Evolutionary conservation across 2,113 vertebrate species (phyloP).

Genomic region (Polyodon spathula): DNA sequence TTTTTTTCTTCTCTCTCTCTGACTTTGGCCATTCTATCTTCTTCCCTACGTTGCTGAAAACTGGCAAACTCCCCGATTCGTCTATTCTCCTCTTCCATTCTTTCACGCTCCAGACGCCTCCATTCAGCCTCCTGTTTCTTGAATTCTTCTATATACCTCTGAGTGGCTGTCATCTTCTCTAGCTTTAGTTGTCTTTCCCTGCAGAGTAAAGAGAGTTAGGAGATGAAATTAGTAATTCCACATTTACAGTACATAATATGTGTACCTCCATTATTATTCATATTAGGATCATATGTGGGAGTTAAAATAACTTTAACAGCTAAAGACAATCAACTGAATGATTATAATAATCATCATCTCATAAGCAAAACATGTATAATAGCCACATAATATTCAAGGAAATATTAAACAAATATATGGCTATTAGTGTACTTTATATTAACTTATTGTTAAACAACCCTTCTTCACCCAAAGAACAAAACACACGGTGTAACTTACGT

Average conservation of each 20-base stretch:
- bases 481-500: conserved; percentile 51
- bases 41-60: conserved; percentile 58
- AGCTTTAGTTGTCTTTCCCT: conserved; percentile 74
- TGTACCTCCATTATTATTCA: too few relatives aligned
- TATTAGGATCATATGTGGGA: too few relatives aligned
- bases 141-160: conserved; percentile 73
- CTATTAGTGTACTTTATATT: too few relatives aligned
- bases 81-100: conserved; percentile 80
- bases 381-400: too few relatives aligned
- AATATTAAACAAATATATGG: too few relatives aligned
- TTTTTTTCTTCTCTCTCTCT: conserved; percentile 66
- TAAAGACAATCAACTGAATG: too few relatives aligned
- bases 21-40: conserved; percentile 54
- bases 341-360: too few relatives aligned
- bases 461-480: not conserved
- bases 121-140: conserved; percentile 67
- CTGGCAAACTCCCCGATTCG: conserved; percentile 71
- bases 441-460: not conserved
- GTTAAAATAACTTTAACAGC: too few relatives aligned
- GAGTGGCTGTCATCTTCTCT: conserved; percentile 69
- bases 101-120: conserved; percentile 69
- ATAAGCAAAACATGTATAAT: too few relatives aligned
- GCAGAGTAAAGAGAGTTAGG: conserved; percentile 13
- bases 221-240: conserved; percentile 9
- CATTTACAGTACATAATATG: not conserved